Base-by-base conservation (phyloP, 2,888 invertebrate genomes). In the Mythimna impura region DNA sequence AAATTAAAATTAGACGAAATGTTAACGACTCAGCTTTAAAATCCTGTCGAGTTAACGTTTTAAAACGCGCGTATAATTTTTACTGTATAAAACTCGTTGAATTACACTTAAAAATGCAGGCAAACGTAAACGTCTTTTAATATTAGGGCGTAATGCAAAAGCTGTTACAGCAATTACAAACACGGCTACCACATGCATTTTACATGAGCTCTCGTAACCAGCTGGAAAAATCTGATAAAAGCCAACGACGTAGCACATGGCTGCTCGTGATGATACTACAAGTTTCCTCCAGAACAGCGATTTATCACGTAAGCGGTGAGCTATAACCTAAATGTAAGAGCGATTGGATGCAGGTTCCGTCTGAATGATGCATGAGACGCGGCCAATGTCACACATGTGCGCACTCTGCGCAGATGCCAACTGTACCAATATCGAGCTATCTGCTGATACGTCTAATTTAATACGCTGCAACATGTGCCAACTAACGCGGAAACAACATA, bases 221-320 rank as follows among this genome's bases (percentile, higher is more conserved):
- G 89, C 90, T 89, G 88, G 90, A 90, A 91, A 90, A 93, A 92
- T 93, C 92, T 88, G 92, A 92, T 91, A 92, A 90, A 89, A 89
- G 87, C 83, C 86, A 82, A 87, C 87, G 86, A 89, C 86, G 91
- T 90, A 91, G 89, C 91, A 89, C 89, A 90, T 89, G 91, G 86
- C 82, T 80, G 83, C 78, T 87, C 86, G 87, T 88, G 91, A 92
- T 93, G 92, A 91, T 90, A 92, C 89, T 91, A 90, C 91, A 91
- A 91, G 90, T 92, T 92, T 91, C 80, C 87, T 89, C 74, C 82
- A 88, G 88, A 89, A 80, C 75, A 79, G 78, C 91, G 87, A 92
- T 93, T 91, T 91, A 92, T 93, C 91, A 91, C 88, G 86, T 82
- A 87, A 88, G 82, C 83, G 85, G 82, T 85, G 87, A 88, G 89